A percentile compares a stretch with the other conserved stretches of the same genome.
phyloP scores from a whole-genome alignment of 2,888 invertebrate species.

The Ennomos fuscantarius region DNA sequence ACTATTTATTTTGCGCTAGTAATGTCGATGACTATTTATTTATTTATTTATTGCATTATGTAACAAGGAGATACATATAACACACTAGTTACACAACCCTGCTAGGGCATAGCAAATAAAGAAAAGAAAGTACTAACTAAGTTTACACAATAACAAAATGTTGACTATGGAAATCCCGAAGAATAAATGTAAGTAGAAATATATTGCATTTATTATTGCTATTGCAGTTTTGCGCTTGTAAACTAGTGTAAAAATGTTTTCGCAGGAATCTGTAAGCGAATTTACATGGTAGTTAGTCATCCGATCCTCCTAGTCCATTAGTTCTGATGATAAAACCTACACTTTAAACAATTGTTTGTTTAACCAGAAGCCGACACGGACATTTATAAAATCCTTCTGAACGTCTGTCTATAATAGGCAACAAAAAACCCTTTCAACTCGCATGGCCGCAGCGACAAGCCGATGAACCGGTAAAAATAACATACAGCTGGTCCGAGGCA shows the following conservation, averaged over 20 bases:
- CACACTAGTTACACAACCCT: too few species aligned
- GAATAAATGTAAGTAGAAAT: too few species aligned
- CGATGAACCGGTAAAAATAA: conserved; percentile 80
- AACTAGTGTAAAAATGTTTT: conserved; percentile 5
- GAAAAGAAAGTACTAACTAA: too few species aligned
- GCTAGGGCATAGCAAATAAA: too few species aligned
- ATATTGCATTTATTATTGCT: too few species aligned
- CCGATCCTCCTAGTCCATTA: neutral
- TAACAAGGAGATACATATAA: too few species aligned
- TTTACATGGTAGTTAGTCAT: neutral
- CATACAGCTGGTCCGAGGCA: conserved; percentile 71
- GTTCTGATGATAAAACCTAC: conserved; percentile 1
- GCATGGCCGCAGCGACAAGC: conserved; percentile 58
- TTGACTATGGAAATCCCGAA: too few species aligned
- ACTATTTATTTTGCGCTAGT: conserved; percentile 42
- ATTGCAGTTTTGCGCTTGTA: conserved; percentile 37
- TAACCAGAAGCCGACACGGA: conserved; percentile 29
- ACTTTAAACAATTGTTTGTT: conserved; percentile 23
- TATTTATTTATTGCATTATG: too few species aligned
- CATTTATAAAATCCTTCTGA: conserved; percentile 28
- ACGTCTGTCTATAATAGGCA: conserved; percentile 35
- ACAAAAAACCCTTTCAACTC: conserved; percentile 49
- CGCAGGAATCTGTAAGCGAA: neutral
- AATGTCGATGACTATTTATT: conserved; percentile 45
- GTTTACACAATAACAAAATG: too few species aligned